Evolutionary conservation across 1,140 invertebrate species (phyloP), one percentile per base, ranked within the genome.

Genomic region (Monochamus saltuarius): DNA sequence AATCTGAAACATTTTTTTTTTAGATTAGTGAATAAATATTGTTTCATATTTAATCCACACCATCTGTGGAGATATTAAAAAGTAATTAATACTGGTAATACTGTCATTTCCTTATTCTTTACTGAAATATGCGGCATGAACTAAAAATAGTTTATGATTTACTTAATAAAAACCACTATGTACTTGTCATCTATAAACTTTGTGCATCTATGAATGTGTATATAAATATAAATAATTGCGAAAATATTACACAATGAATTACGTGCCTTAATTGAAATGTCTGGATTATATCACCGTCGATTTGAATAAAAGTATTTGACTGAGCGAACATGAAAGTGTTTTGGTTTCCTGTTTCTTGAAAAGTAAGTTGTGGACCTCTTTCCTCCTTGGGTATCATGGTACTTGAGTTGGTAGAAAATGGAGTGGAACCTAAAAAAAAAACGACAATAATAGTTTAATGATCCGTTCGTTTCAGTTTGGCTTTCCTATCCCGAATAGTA

Each of bases 311-410:
- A 1, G 90, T 92, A 68, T 92, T 91, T 56, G 88, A 89, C 73
- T 91, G 87, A 7, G 90, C 89, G 75, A 92, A 92, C 85, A 92
- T 91, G 73, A 94, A 94, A 11, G 88, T 90, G 66, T 80, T 81
- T 66, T 84, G 83, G 59, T 88, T 84, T 1, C 89, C 90, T 14
- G 88, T 90, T 74, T 92, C 89, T 65, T 87, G 87, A 73, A 92
- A 92, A 1, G 89, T 91, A 16, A 92, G 77, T 73, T 89, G 85
- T 67, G 87, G 80, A 11, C 89, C 89, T 66, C 89, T 78, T 66
- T 89, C 82, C 57, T 88, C 83, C 34, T 83, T 83, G 7, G 89
- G 88, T 65, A 90, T 82, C 47, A 29, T 6, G 22, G 22, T 29
- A 39, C 38, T 11, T 11, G 39, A 55, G 16, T 42, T n/a, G 39